Evolutionary conservation across 2,797 vertebrate species (phyloP), one percentile per base, ranked within the genome.

Genomic region (Buceros bicornis): DNA sequence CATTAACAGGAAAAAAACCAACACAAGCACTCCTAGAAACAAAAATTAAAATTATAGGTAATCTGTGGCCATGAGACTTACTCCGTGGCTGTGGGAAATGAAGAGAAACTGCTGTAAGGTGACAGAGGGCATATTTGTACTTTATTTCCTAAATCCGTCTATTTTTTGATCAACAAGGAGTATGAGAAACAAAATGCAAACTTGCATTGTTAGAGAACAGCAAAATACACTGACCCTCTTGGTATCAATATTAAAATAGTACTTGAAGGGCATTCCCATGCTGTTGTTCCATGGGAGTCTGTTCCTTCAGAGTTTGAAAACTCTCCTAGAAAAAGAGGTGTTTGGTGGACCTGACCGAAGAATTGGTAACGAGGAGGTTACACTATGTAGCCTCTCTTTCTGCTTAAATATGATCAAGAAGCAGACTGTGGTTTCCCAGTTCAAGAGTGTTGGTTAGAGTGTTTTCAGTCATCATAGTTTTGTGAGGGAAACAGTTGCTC

Each of bases 1-100:
- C 98, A 98, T 98, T 98, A 98, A 98, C 96, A 79, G 96, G 96
- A 61, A 71, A 95, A 97, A 91, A 94, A 6, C 8, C 87, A 97
- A 97, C 94, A 97, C 91, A 97, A 97, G 91, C 93, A 96, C 97
- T 98, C 96, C 97, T 97, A 95, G 97, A 96, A 97, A 96, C 89
- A 98, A 96, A 98, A 97, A 97, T 97, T 89, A 95, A 98, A 96
- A 96, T 97, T 95, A 97, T 98, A 98, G 98, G 97, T 98, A 98
- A 98, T 97, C 98, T 97, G 97, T 97, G 97, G 96, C 97, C 97
- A 90, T 94, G 87, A 98, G 95, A 95, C 94, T 97, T 96, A 84
- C 90, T 97, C 96, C 93, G 90, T 93, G 94, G 92, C 94, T 97
- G 96, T 98, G 97, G 96, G 96, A 98, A 98, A 98, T 95, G 64